Evolutionary conservation across 2,113 vertebrate species (phyloP), one percentile per base, ranked within the genome.

Genomic region (Corvus cornix): DNA sequence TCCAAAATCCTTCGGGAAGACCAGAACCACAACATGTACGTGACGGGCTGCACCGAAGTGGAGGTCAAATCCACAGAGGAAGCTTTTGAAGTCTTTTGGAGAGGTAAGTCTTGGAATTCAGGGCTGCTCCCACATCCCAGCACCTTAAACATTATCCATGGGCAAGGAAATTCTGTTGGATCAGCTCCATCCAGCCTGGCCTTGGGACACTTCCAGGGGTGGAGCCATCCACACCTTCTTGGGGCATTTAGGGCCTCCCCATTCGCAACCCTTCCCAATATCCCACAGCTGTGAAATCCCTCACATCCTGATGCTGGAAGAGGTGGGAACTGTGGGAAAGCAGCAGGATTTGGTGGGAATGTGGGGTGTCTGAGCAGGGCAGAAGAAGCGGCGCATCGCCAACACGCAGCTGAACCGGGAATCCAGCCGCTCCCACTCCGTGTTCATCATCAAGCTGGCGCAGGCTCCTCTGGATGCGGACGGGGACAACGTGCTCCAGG

Each of bases 21-120:
- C 94, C 99, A 99, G 97, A 99, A 99, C 93, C 99, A 99, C 94
- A 99, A 99, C 94, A 99, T 99, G 99, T 99, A 99, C 22, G 98
- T 99, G 44, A 98, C 98, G 2, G 99, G 99, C 21, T 99, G 99
- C 97, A 99, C 99, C 1, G 99, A 99, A 60, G 98, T 99, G 2
- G 99, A 99, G 94, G 99, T 99, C 31, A 99, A 99, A 94, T 99
- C 99, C 13, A 99, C 98, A 1, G 99, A 99, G 62, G 99, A 98
- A 93, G 98, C 97, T 52, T 99, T 99, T n/a, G 99, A 99, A 95
- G 98, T 99, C 8, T 99, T 99, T 89, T 99, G 99, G 99, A 98
- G 96, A 99, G 99, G 99, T 99, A 90, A 97, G 24, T 31, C 26
- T 35, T 43, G 3, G 17, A 21, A 60, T 67, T 60, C 5, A 0